Evolutionary conservation across 1,140 invertebrate genomes (phyloP).

Genomic region (Heliconius melpomene): DNA sequence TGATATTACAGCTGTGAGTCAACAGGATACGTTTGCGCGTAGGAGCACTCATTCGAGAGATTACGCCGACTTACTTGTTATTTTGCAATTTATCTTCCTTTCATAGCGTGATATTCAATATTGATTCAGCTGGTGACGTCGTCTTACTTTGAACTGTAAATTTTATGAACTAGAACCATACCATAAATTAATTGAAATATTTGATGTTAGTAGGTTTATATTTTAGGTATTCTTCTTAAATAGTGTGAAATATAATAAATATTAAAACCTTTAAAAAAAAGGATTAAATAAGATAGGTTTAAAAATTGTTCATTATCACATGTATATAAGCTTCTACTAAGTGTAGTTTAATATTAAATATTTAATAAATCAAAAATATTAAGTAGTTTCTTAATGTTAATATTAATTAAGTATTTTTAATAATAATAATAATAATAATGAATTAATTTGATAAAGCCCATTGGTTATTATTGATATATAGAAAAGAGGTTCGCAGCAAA

Average conservation of each 20-base stretch:
- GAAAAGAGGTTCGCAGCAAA: background rate
- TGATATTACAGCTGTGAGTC: constrained; percentile 46
- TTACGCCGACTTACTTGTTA: constrained; percentile 38
- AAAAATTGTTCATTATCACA: too few species aligned
- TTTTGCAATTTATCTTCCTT: constrained; percentile 42
- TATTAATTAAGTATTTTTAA: background rate
- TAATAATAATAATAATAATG: background rate
- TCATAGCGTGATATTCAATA: constrained; percentile 32
- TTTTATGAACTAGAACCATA: background rate
- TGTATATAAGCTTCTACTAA: too few species aligned
- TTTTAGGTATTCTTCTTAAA: too few species aligned
- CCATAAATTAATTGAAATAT: too few species aligned
- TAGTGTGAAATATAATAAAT: too few species aligned
- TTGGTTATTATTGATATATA: background rate
- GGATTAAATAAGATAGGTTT: too few species aligned
- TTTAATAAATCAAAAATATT: too few species aligned
- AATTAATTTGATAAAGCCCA: background rate
- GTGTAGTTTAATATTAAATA: too few species aligned
- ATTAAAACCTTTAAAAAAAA: too few species aligned
- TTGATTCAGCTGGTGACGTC: constrained; percentile 21
- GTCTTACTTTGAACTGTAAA: background rate
- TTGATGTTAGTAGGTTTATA: too few species aligned
- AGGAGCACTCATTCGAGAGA: constrained; percentile 40
- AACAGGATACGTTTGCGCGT: constrained; percentile 46
- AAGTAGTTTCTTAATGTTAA: too few species aligned